phyloP scores from a whole-genome alignment of 2,888 invertebrate species.

The Cheilosia variabilis region DNA sequence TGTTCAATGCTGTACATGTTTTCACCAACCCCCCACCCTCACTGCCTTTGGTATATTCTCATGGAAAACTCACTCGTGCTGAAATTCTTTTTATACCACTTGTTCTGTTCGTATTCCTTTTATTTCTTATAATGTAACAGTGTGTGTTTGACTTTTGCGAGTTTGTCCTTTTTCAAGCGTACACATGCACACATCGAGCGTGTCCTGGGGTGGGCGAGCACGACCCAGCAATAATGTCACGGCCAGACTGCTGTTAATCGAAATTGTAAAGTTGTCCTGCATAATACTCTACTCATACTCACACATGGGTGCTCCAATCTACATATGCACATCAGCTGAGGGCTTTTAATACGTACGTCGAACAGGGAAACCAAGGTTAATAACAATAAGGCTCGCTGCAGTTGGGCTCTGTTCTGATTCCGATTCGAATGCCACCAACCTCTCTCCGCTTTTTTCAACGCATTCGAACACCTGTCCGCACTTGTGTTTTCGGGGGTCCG shows the following conservation, averaged over 20 bases:
- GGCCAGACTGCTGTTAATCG: conserved; percentile 75
- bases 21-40: background rate
- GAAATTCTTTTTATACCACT: conserved; percentile 42
- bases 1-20: conserved; percentile 55
- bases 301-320: conserved; percentile 31
- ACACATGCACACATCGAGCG: conserved; percentile 8
- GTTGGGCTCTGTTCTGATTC: conserved; percentile 11
- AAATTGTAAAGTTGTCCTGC: conserved; percentile 68
- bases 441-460: conserved; percentile 42
- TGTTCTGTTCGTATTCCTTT: conserved; percentile 13
- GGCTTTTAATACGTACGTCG: conserved; percentile 43
- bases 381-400: conserved; percentile 54
- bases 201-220: conserved; percentile 2
- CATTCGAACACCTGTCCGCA: conserved; percentile 56
- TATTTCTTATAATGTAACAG: conserved; percentile 28
- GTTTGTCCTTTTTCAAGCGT: conserved; percentile 59
- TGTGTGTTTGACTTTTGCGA: conserved; percentile 61
- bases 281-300: conserved; percentile 19
- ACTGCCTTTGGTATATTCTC: conserved; percentile 34
- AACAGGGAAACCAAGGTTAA: conserved; percentile 54
- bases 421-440: conserved; percentile 4
- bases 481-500: background rate
- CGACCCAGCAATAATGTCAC: conserved; percentile 74
- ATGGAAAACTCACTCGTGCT: conserved; percentile 48
- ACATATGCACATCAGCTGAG: conserved; percentile 37